Evolutionary conservation across 1,140 invertebrate genomes (phyloP), one percentile per base, ranked within the genome.

Genomic region (Drosophila mauritiana): DNA sequence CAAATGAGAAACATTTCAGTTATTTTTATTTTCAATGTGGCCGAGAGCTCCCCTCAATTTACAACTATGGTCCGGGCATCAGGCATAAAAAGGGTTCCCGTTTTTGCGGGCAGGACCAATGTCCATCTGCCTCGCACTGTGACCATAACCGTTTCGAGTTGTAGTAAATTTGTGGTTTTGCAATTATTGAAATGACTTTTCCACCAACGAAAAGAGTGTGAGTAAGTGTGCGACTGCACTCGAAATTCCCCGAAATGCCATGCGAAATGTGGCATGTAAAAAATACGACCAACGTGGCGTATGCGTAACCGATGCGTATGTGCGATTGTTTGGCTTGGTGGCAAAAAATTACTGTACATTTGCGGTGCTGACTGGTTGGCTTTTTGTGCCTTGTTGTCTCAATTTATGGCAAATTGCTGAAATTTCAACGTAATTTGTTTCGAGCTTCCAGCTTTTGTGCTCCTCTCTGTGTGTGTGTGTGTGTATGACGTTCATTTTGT

Each of bases 111-210:
- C 25, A 12, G 48, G 25, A 15, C 57, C 63, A 48, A 20, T 67
- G 64, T 58, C 63, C 72, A 74, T 77, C 76, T 80, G 76, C 54
- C 59, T 64, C 42, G 62, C 34, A 62, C 61, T 78, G 68, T 69
- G 78, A 80, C 79, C 74, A 73, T 77, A 59, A 51, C 76, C 67
- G 79, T 89, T 88, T 80, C 84, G 84, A 90, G 84, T 80, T 91
- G 86, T 81, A 91, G 90, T 91, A 91, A 91, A 91, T 91, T 91
- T 91, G 90, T 91, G 90, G 90, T 91, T 91, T 91, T 84, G 90
- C 82, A 91, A 91, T 91, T 91, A 91, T 91, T 90, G 90, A 91
- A 91, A 91, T 91, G 86, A 91, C 90, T 91, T 82, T 80, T 78
- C 48, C 73, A 22, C 37, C 65, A 54, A 55, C 64, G 8, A 22